Evolutionary conservation across 2,113 vertebrate genomes (phyloP), one percentile per base, ranked within the genome.

Genomic region (Megaleporinus macrocephalus): DNA sequence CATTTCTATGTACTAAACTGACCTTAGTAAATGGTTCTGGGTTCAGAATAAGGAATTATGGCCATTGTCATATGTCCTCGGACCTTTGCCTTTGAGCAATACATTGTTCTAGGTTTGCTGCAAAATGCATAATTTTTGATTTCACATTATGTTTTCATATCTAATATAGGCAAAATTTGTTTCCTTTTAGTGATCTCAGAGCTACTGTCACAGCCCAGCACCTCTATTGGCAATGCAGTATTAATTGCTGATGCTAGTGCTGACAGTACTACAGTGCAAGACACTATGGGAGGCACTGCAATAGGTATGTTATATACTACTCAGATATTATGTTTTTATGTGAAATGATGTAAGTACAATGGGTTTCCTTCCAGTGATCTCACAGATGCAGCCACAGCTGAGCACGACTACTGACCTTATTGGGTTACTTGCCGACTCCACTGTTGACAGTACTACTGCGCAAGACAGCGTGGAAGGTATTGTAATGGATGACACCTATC

Each of bases 291-390:
- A 69, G 66, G 66, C 41, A 69, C 7, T 69, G 33, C 3, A 41
- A n/a, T 12, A 33, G 33, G 65, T 10, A 65, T 7, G 6, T 36
- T 7, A 36, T 7, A 36, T 30, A 12, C 6, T 65, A 65, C 15
- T 5, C 18, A 55, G 9, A 20, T 20, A 16, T 55, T 55, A 2
- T 55, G 7, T 33, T 12, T 44, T 69, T n/a, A 5, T n/a, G n/a
- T n/a, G 1, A 12, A 44, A 11, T 41, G 30, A 41, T 44, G 9
- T 36, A 41, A 41, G 18, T 41, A 68, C 29, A 33, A 29, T 68
- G n/a, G n/a, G 29, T 69, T 69, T 44, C 9, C 66, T 69, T 69
- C 30, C 20, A 69, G 66, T 41, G 66, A 69, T 69, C 24, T 69
- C 66, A 69, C 30, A 69, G 20, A 18, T 69, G 18, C 33, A 4